Base-by-base conservation (phyloP, 1,140 invertebrate genomes). In the Papilio dardanus region DNA sequence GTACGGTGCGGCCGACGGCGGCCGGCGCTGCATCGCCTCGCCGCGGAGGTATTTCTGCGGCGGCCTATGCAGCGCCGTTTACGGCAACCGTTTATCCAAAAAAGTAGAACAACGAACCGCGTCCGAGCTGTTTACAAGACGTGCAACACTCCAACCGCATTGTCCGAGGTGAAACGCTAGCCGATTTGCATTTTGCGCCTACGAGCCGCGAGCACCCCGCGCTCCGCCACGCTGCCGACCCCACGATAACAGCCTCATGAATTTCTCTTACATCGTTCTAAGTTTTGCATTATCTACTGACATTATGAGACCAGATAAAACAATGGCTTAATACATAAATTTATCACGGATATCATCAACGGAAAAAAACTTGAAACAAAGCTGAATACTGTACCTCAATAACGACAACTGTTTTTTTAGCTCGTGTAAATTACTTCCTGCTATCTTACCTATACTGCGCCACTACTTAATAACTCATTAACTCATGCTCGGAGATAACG, bases 31-130 rank as follows among this genome's bases (percentile, higher is more conserved):
- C 86, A 90, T 91, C 92, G 89, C 90, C 83, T 83, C 77, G 85
- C 76, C 81, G 73, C n/a, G 83, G 83, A 77, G 83, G 89, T 86
- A 90, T 90, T 88, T 87, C 83, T 81, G 88, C 89, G 88, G 89
- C 90, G 81, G 78, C 87, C 88, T 91, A 88, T 93, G 81, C 86
- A 79, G 76, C 77, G 71, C 91, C 91, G 85, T 91, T 87, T 93
- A 92, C 80, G 91, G 91, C 76, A 79, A 87, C 81, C 85, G 86
- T 86, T 91, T 88, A 89, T 83, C 90, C 89, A 93, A 93, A 93
- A 93, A 92, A 93, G 91, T 90, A 91, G 89, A 91, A 92, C 91
- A 89, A 87, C 87, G 86, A 88, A 88, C 86, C 85, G 80, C 83
- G 86, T 85, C 81, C 77, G 83, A 76, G 82, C 78, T 92, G 91